Conservation (phyloP, 1,140 invertebrate species). For the Drosophila persimilis region DNA sequence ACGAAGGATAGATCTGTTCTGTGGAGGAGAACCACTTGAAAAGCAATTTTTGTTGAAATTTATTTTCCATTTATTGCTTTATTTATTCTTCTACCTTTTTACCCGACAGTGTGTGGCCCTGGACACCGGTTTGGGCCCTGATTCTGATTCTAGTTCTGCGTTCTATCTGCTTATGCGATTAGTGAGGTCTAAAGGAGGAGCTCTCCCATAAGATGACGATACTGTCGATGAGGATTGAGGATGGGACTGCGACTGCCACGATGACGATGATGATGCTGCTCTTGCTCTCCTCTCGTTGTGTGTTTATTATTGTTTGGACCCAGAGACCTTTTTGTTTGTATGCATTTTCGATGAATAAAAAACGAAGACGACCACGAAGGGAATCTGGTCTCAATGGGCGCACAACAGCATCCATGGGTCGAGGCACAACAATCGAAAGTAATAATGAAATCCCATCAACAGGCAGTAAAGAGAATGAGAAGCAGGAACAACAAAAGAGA, state of each 20-base stretch:
- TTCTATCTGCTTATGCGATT: constrained; percentile 76
- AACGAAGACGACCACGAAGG: constrained; percentile 4
- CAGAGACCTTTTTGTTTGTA: constrained; percentile 58
- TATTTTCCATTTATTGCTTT: constrained; percentile 80
- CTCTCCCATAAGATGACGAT: constrained; percentile 36
- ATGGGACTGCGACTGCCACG: constrained; percentile 16
- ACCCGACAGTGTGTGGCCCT: constrained; percentile 49
- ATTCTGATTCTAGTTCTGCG: constrained; percentile 2
- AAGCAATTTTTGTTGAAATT: constrained; percentile 74
- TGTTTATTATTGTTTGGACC: constrained; percentile 74
- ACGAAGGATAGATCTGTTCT: constrained; percentile 23
- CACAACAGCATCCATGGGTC: too few relatives aligned
- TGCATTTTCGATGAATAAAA: constrained; percentile 31
- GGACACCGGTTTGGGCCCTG: neutral
- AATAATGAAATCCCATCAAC: constrained; percentile 79
- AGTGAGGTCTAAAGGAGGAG: constrained; percentile 63
- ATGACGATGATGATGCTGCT: constrained; percentile 36
- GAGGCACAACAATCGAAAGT: constrained; percentile 68
- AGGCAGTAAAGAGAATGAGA: constrained; percentile 29
- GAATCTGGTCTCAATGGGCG: constrained; percentile 57
- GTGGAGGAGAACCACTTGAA: constrained; percentile 65
- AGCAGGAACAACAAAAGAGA: too few relatives aligned
- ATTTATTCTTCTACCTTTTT: constrained; percentile 71
- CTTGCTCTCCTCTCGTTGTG: constrained; percentile 13
- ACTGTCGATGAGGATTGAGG: constrained; percentile 19